Conservation (phyloP, 2,797 vertebrate species). For the Fundulus diaphanus region DNA sequence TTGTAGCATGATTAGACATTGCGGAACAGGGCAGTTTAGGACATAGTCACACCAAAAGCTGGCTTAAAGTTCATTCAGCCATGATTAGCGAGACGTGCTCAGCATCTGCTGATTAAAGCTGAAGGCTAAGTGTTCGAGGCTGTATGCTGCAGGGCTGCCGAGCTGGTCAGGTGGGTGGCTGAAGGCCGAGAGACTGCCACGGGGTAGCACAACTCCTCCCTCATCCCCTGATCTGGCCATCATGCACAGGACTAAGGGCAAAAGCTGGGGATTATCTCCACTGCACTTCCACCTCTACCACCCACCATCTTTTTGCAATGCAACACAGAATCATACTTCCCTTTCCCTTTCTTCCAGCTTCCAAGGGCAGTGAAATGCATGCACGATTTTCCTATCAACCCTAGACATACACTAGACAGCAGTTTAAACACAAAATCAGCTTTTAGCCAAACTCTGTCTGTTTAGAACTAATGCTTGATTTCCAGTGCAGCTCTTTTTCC, state of each 20-base stretch:
- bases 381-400: neutral
- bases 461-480: constrained; percentile 47
- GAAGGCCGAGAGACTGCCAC: constrained; percentile 80
- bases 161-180: constrained; percentile 83
- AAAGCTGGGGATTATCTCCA: constrained; percentile 85
- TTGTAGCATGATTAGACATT: neutral
- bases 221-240: constrained; percentile 84
- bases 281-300: constrained; percentile 78
- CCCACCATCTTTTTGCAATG: constrained; percentile 57
- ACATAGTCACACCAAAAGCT: constrained; percentile 24
- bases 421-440: constrained; percentile 2
- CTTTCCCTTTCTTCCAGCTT: constrained; percentile 14
- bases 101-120: constrained; percentile 45
- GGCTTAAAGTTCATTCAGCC: constrained; percentile 38
- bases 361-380: constrained; percentile 31
- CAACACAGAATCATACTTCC: constrained; percentile 21
- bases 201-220: constrained; percentile 86
- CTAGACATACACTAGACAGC: neutral
- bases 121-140: constrained; percentile 48
- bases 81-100: constrained; percentile 33
- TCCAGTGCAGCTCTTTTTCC: constrained; percentile 49
- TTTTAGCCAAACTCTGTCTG: constrained; percentile 22
- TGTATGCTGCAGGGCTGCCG: constrained; percentile 51
- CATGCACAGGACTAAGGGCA: constrained; percentile 86
- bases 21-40: constrained; percentile 49